phyloP scores from a whole-genome alignment of 2,113 vertebrate genomes.

The Dendropsophus ebraccatus region DNA sequence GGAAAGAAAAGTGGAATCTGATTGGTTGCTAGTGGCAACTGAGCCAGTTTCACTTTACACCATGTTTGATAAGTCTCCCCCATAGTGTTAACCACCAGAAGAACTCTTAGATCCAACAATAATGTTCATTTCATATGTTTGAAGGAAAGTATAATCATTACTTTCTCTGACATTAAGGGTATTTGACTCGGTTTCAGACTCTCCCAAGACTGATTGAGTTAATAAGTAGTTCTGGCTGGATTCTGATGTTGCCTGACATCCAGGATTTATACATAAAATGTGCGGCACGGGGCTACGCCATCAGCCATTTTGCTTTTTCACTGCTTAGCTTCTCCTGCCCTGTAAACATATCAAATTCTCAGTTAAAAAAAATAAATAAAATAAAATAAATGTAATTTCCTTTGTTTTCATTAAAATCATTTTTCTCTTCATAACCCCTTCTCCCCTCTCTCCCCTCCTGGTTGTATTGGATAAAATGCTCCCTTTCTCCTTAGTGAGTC shows the following conservation, averaged over 20 bases:
- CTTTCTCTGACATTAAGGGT: conserved; percentile 24
- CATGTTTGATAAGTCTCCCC: no score
- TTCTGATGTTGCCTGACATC: conserved; percentile 6
- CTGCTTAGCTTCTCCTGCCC: not conserved
- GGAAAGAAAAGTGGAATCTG: no score
- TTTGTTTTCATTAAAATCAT: conserved; percentile 58
- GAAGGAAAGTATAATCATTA: conserved; percentile 21
- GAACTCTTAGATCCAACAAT: not conserved
- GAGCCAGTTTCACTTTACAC: no score
- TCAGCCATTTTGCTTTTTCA: conserved; percentile 38
- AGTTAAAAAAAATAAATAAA: conserved; percentile 34
- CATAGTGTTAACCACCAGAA: not conserved
- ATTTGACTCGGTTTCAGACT: conserved; percentile 12
- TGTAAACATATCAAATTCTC: conserved; percentile 41
- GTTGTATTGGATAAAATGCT: conserved; percentile 49
- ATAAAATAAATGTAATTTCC: not conserved
- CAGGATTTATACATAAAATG: conserved; percentile 21
- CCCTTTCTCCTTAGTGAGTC: conserved; percentile 49
- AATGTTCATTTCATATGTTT: conserved; percentile 24
- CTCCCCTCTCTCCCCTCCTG: conserved; percentile 44
- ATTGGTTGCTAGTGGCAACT: no score
- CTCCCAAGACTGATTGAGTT: conserved; percentile 51
- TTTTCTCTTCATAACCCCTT: conserved; percentile 53
- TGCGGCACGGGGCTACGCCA: conserved; percentile 25
- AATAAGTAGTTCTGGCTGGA: conserved; percentile 46